Percentiles rank a stretch among this genome's conserved stretches.
These are phyloP conservation scores for Petrosia ficiformis DNA, from an alignment of 37 sponge, comb jelly and placozoan genomes.

Conservation along the genomic window DNA sequence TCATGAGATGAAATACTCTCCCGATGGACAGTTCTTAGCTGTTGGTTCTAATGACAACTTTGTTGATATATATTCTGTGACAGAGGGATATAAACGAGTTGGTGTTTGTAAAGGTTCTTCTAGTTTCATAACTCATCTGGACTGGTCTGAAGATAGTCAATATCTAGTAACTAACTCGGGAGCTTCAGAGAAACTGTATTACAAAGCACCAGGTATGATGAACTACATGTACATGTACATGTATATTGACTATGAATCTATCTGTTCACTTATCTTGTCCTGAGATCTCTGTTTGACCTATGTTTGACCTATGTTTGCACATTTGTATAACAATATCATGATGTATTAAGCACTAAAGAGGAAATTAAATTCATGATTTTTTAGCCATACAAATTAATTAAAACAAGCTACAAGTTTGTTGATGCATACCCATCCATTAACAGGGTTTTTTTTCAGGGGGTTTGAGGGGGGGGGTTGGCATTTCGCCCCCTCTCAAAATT, in stretches of 20 bases:
- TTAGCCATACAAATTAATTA: too few relatives aligned
- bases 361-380: too few relatives aligned
- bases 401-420: too few relatives aligned
- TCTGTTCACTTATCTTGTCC: too few relatives aligned
- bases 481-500: too few relatives aligned
- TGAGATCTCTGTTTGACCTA: too few relatives aligned
- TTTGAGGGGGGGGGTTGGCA: too few relatives aligned
- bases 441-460: too few relatives aligned
- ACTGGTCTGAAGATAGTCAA: conserved; percentile 87
- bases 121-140: conserved; percentile 96
- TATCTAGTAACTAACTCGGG: conserved; percentile 94
- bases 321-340: conserved; percentile 40
- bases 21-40: conserved; percentile 85
- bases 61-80: conserved; percentile 85
- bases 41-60: conserved; percentile 96
- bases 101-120: conserved; percentile 80
- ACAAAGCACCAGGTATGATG: conserved; percentile 72
- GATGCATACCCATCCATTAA: too few relatives aligned
- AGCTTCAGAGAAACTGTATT: conserved; percentile 84
- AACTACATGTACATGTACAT: too few relatives aligned
- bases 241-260: too few relatives aligned
- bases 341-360: not conserved
- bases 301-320: too few relatives aligned
- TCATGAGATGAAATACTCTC: conserved; percentile 96
- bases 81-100: conserved; percentile 59